Conservation (phyloP, 2,797 vertebrate species). For the Halcyon badia region DNA sequence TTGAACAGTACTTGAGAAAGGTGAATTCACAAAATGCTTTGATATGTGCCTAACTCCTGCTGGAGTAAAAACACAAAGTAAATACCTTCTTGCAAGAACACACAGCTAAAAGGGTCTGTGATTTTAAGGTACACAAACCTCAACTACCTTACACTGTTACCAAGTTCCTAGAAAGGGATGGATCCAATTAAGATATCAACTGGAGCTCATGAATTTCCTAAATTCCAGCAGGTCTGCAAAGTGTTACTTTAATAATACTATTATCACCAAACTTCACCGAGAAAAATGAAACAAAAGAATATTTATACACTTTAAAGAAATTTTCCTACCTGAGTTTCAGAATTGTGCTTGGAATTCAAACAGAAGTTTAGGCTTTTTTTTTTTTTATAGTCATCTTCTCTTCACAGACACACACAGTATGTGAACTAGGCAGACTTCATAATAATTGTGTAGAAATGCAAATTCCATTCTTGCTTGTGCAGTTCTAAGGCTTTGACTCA, state of each 20-base stretch:
- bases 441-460: not conserved
- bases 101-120: accelerated
- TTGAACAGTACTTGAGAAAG: not conserved
- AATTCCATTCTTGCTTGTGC: not conserved
- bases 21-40: not conserved
- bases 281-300: not conserved
- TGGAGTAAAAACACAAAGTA: not conserved
- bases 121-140: not conserved
- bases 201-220: not conserved
- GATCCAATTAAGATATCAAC: not conserved
- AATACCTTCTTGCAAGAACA: not conserved
- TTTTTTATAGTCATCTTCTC: not conserved
- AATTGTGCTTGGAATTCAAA: not conserved
- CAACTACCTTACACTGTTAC: not conserved
- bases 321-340: not conserved
- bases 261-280: not conserved
- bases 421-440: not conserved
- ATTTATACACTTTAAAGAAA: not conserved
- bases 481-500: not conserved
- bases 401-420: not conserved
- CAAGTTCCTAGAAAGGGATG: not conserved
- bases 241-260: not conserved
- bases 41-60: not conserved
- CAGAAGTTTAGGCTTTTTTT: not conserved
- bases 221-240: not conserved